Conservation (phyloP, 2,113 vertebrate genomes). For the Urocynchramus pylzowi region DNA sequence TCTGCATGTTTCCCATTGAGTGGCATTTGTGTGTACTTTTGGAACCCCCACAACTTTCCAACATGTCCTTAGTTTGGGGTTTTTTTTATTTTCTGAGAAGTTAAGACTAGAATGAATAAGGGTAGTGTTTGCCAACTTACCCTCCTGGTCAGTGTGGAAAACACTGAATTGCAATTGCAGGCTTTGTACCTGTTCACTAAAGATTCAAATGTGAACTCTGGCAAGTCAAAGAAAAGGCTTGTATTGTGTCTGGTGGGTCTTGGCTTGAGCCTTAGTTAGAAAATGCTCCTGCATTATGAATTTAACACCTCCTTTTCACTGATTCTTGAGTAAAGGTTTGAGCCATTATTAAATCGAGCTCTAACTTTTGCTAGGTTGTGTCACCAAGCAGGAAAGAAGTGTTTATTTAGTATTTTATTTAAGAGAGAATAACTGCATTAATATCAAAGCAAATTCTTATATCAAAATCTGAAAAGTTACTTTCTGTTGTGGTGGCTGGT, state of each 20-base stretch:
- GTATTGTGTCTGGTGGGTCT: background rate
- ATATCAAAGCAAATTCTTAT: background rate
- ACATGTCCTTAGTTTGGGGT: background rate
- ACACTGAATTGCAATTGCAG: background rate
- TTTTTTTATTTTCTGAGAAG: background rate
- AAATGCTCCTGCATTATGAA: background rate
- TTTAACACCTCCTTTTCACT: background rate
- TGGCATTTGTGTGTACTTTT: background rate
- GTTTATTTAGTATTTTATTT: background rate
- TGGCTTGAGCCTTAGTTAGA: background rate
- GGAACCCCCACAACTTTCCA: background rate
- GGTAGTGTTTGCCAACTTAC: background rate
- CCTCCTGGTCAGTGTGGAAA: background rate
- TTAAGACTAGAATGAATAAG: constrained; percentile 3
- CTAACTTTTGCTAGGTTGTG: background rate
- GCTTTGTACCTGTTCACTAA: background rate
- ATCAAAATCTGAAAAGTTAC: background rate
- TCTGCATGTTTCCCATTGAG: background rate
- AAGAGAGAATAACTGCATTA: background rate
- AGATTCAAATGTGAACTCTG: background rate
- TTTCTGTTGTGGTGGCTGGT: background rate
- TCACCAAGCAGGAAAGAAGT: background rate
- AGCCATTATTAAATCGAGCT: background rate
- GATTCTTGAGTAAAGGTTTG: background rate
- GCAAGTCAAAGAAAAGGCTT: background rate